Conservation (phyloP, 2,797 vertebrate species). For the Squalus acanthias region DNA sequence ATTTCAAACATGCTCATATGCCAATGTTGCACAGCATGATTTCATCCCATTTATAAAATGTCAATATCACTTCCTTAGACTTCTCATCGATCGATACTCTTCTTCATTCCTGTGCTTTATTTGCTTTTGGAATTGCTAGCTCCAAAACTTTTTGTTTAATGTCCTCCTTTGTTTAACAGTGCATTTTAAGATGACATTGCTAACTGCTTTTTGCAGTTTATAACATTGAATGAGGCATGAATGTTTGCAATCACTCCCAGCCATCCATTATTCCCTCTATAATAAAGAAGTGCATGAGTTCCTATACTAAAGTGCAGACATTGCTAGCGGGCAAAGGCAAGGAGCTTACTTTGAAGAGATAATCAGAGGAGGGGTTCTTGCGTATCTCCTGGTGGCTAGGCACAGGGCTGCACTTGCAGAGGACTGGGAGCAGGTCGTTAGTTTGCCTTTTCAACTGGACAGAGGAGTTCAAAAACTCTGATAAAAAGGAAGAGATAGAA, state of each 20-base stretch:
- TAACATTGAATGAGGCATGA: neutral
- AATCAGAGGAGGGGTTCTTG: too few relatives aligned
- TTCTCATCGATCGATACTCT: neutral
- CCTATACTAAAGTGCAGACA: too few relatives aligned
- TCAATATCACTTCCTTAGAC: neutral
- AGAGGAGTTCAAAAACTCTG: neutral
- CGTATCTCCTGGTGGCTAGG: neutral
- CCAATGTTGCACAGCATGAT: neutral
- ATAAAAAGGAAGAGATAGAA: neutral
- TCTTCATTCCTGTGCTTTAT: neutral
- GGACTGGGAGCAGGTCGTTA: neutral
- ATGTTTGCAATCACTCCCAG: neutral
- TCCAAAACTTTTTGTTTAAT: neutral
- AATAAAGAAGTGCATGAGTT: neutral
- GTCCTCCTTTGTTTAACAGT: neutral
- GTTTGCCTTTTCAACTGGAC: neutral
- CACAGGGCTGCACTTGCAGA: neutral
- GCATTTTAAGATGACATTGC: neutral
- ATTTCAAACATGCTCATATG: neutral
- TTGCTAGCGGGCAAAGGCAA: too few relatives aligned
- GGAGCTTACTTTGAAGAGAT: too few relatives aligned
- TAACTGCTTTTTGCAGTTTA: neutral
- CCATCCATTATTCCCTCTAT: neutral
- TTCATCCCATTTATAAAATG: neutral
- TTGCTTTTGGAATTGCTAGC: neutral